phyloP scores from a whole-genome alignment of 1,140 invertebrate species.

The Cotesia vestalis region DNA sequence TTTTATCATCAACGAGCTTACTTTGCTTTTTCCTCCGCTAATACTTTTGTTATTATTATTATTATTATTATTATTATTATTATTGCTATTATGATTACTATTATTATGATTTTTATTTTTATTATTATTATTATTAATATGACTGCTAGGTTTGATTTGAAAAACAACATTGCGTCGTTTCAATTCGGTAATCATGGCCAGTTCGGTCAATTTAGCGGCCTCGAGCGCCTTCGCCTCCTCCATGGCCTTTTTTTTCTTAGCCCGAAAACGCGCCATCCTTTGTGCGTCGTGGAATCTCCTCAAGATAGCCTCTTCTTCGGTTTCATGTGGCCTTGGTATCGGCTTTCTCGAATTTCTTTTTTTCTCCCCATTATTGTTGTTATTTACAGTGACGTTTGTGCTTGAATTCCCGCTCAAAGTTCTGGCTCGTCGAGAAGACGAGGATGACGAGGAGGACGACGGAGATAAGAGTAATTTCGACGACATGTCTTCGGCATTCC shows the following conservation, averaged over 20 bases:
- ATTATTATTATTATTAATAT: background rate
- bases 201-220: constrained; percentile 34
- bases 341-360: constrained; percentile 35
- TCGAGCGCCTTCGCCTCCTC: constrained; percentile 40
- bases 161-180: constrained; percentile 41
- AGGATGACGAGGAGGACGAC: too few relatives aligned
- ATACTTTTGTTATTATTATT: constrained; percentile 5
- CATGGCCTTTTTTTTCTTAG: constrained; percentile 45
- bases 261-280: constrained; percentile 50
- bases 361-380: constrained; percentile 18
- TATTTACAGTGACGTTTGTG: background rate
- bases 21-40: background rate
- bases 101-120: constrained; percentile 1
- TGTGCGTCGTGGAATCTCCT: constrained; percentile 50
- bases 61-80: background rate
- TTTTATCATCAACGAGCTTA: background rate
- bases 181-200: constrained; percentile 36
- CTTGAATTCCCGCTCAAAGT: background rate
- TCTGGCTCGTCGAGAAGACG: too few relatives aligned
- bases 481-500: too few relatives aligned
- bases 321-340: constrained; percentile 41
- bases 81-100: background rate
- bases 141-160: constrained; percentile 29
- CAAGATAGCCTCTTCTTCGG: constrained; percentile 47
- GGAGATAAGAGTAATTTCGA: too few relatives aligned